Base-by-base conservation (phyloP, 2,888 invertebrate genomes). In the Campopleginae sp. region DNA sequence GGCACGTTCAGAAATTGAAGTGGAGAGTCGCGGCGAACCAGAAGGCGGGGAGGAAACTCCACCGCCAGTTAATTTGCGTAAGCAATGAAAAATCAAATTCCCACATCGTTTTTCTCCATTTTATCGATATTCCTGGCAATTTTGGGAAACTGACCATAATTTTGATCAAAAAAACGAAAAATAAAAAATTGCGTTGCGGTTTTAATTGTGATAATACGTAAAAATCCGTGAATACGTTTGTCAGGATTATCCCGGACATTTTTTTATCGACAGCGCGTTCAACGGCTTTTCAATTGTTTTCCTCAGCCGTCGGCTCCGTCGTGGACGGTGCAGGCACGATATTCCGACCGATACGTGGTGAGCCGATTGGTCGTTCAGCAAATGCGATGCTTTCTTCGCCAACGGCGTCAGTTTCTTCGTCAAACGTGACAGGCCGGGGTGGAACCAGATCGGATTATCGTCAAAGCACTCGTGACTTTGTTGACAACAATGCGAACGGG, bases 1-100 rank as follows among this genome's bases (percentile, higher is more conserved):
- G 88, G 96, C 96, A 74, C 93, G 95, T 85, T 95, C 95, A 1
- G 95, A 95, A 90, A 93, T 94, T n/a, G 91, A 92, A 86, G 92
- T 93, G 46, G 94, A 94, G 88, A 93, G 93, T 80, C 93, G 94
- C 17, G 94, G 93, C 2, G 94, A 94, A 87, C 91, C 93, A 4
- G 94, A 94, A 85, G 92, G 91, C 38, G 92, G 92, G 10, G 94
- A 94, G 87, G 94, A 94, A 82, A 93, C 94, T 7, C 91, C 93
- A 61, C 92, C 93, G 23, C 91, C 91, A 5, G 86, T 89, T 14
- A 90, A 91, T 80, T 87, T 91, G 80, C 90, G 91, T 92, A 90
- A 91, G 88, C 78, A 84, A 42, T 10, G 1, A 46, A 54, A 38
- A 8, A 8, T 38, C 38, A 8, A 0, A n/a, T 51, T 46, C 2